Evolutionary conservation across 2,888 invertebrate species (phyloP).

Genomic region (Drosophila nr. perissopoda): DNA sequence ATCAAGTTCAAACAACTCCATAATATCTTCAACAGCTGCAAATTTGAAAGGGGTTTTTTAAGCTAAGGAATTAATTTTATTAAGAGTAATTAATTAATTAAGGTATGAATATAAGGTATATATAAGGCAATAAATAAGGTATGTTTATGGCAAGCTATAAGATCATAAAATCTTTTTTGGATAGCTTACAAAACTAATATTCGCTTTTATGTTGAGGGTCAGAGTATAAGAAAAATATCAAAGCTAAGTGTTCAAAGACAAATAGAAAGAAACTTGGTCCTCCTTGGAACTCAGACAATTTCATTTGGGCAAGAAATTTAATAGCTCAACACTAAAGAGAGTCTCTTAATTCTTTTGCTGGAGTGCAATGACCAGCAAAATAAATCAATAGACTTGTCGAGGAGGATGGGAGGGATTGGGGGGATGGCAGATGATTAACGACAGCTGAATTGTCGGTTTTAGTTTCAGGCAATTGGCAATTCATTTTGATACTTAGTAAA

Average conservation of each 20-base stretch:
- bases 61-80: neutral
- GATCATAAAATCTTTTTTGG: neutral
- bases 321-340: slow-evolving; percentile 12
- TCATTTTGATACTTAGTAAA: neutral
- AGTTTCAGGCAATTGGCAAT: neutral
- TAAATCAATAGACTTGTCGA: slow-evolving; percentile 39
- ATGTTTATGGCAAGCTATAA: neutral
- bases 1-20: neutral
- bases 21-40: neutral
- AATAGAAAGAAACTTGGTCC: slow-evolving; percentile 19
- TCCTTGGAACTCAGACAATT: slow-evolving; percentile 33
- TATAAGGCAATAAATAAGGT: neutral
- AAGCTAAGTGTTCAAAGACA: slow-evolving; percentile 37
- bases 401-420: neutral
- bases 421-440: slow-evolving; percentile 20
- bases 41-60: neutral
- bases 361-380: slow-evolving; percentile 44
- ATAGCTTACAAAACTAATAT: neutral
- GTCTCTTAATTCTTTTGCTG: slow-evolving; percentile 36
- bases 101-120: too few relatives aligned
- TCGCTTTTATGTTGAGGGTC: neutral
- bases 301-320: slow-evolving; percentile 35
- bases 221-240: slow-evolving; percentile 23
- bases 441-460: neutral
- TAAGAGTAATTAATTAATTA: neutral